Conservation (phyloP, 2,113 vertebrate genomes). For the Mobula birostris region DNA sequence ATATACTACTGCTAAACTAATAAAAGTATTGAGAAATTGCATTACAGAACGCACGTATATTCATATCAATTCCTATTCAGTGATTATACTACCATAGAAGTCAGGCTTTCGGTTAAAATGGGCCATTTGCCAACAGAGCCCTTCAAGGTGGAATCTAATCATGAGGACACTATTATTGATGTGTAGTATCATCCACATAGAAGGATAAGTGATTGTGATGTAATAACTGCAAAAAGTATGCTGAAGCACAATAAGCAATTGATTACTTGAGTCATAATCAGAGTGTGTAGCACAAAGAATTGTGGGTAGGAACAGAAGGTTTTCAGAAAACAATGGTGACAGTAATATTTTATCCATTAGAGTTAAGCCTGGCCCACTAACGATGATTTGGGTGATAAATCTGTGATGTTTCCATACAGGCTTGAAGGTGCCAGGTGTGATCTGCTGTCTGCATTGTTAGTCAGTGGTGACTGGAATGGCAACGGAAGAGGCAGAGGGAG, state of each 20-base stretch:
- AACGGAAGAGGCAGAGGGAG: neutral
- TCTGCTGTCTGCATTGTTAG: neutral
- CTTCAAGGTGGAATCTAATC: neutral
- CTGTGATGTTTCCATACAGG: neutral
- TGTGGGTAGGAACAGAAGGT: neutral
- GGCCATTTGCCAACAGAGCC: neutral
- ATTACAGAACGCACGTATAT: neutral
- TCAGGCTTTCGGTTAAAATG: neutral
- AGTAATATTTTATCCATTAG: neutral
- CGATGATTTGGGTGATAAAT: neutral
- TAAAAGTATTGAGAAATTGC: slow-evolving; percentile 22
- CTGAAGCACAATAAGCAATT: neutral
- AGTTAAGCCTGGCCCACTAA: neutral
- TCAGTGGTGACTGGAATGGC: neutral
- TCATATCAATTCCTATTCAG: neutral
- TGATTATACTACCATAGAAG: neutral
- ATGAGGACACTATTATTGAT: neutral
- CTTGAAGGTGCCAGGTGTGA: neutral
- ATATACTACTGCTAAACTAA: slow-evolving; percentile 2
- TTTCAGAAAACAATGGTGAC: neutral
- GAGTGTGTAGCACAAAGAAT: neutral
- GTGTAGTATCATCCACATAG: neutral
- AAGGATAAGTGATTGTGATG: neutral
- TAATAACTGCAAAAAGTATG: neutral
- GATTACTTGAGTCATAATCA: neutral